Evolutionary conservation across 2,888 invertebrate genomes (phyloP).

Genomic region (Chaitophorus viminalis): DNA sequence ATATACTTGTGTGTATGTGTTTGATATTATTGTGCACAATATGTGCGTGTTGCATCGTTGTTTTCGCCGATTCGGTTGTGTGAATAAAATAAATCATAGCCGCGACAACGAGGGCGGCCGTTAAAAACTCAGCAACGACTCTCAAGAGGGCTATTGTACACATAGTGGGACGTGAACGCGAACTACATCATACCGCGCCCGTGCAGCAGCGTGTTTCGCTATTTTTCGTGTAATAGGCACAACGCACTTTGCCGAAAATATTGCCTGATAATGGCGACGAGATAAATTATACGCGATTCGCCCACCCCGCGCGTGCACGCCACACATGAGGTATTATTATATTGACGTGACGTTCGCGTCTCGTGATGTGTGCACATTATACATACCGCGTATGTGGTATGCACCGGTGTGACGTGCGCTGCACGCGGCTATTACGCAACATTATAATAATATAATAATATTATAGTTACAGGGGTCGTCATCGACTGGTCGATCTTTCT

Average conservation of each 20-base stretch:
- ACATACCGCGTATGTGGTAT: background rate
- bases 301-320: background rate
- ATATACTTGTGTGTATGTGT: background rate
- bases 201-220: background rate
- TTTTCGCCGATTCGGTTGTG: constrained; percentile 21
- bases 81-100: constrained; percentile 48
- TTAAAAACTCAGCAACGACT: constrained; percentile 60
- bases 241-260: background rate
- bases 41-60: background rate
- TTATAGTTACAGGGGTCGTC: too few species aligned
- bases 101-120: constrained; percentile 46
- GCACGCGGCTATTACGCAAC: too few species aligned
- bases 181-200: background rate
- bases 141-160: constrained; percentile 44
- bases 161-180: background rate
- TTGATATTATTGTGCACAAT: background rate
- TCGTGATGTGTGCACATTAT: background rate
- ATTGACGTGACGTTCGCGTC: background rate
- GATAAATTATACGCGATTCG: background rate
- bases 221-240: background rate
- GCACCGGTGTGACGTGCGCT: background rate
- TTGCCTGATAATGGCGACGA: constrained; percentile 28
- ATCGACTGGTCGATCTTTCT: too few species aligned
- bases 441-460: too few species aligned
- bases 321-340: background rate